Evolutionary conservation across 2,797 vertebrate genomes (phyloP).

Genomic region (Phalloptychus januarius): DNA sequence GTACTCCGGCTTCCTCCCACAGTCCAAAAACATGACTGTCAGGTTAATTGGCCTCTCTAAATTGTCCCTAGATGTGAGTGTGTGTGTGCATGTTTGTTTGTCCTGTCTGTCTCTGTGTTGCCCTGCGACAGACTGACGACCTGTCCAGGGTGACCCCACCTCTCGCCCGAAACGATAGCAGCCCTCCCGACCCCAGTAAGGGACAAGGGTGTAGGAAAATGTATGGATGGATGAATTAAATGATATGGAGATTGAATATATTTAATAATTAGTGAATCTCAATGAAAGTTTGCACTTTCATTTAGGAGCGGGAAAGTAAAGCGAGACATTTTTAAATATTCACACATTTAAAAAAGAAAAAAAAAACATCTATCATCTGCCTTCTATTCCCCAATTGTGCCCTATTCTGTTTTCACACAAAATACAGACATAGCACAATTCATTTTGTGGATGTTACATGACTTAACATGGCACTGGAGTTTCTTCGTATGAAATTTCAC

Average conservation of each 20-base stretch:
- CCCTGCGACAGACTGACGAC: too few species aligned
- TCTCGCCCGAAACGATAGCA: too few species aligned
- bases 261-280: background rate
- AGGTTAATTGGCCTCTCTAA: too few species aligned
- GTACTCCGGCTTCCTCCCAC: too few species aligned
- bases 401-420: background rate
- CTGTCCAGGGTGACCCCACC: too few species aligned
- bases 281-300: background rate
- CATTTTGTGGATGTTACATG: background rate
- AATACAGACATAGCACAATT: background rate
- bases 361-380: background rate
- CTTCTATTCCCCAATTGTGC: background rate
- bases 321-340: background rate
- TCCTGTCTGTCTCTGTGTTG: too few species aligned
- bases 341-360: background rate
- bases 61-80: too few species aligned
- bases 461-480: conserved; percentile 6
- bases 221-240: too few species aligned
- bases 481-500: conserved; percentile 27
- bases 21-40: too few species aligned
- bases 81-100: too few species aligned
- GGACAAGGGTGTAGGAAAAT: too few species aligned
- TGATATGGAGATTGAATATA: background rate
- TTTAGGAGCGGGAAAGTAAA: background rate
- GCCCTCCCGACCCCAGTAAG: too few species aligned